phyloP scores from a whole-genome alignment of 1,140 invertebrate genomes.

The Microplitis demolitor region DNA sequence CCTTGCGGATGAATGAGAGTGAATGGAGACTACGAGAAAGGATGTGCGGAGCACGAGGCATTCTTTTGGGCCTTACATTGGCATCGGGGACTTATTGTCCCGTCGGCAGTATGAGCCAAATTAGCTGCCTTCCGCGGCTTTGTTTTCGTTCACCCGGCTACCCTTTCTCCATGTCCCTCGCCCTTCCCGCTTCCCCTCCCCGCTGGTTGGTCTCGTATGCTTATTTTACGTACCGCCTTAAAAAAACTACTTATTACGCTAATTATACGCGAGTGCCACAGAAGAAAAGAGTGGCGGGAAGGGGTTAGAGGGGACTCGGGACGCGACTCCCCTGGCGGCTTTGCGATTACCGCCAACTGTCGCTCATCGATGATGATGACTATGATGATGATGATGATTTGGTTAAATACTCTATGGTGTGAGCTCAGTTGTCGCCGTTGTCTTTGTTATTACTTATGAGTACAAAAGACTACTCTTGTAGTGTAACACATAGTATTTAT shows the following conservation, averaged over 20 bases:
- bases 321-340: slow-evolving; percentile 14
- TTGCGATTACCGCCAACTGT: slow-evolving; percentile 53
- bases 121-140: slow-evolving; percentile 39
- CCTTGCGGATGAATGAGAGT: slow-evolving; percentile 36
- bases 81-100: slow-evolving; percentile 21
- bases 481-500: background rate
- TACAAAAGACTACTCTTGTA: background rate
- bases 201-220: background rate
- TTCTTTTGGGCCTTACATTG: slow-evolving; percentile 26
- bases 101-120: slow-evolving; percentile 23
- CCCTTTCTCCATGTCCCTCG: background rate
- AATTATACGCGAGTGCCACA: slow-evolving; percentile 55
- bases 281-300: slow-evolving; percentile 9
- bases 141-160: slow-evolving; percentile 30
- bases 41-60: slow-evolving; percentile 41
- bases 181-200: too few relatives aligned
- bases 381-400: slow-evolving; percentile 9
- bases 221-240: slow-evolving; percentile 28
- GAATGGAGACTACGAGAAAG: slow-evolving; percentile 54
- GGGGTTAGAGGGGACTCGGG: slow-evolving; percentile 30
- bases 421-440: background rate
- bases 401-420: slow-evolving; percentile 16
- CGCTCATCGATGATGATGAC: slow-evolving; percentile 30
- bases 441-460: background rate
- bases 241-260: slow-evolving; percentile 62